A percentile compares a stretch with the other conserved stretches of the same genome.
Evolutionary conservation across 2,113 vertebrate genomes (phyloP).

Genomic region (Cnemophilus loriae): DNA sequence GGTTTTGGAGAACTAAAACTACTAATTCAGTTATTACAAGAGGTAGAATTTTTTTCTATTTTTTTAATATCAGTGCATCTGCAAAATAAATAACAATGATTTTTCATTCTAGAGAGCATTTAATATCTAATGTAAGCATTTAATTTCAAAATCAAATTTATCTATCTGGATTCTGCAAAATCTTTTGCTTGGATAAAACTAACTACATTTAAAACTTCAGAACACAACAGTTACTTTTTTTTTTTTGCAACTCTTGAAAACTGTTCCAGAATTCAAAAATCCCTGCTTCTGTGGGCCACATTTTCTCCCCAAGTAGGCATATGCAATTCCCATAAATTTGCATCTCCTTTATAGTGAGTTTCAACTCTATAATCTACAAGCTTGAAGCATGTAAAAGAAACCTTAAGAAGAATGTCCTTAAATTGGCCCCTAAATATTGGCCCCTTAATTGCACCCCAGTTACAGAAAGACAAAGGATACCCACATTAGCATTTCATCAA

Average conservation of each 20-base stretch:
- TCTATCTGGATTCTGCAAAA: not conserved
- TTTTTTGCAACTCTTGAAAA: not conserved
- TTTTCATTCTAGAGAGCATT: not conserved
- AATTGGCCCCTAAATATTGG: not conserved
- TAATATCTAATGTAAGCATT: not conserved
- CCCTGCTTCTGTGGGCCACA: not conserved
- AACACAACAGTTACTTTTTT: not conserved
- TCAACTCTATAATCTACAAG: not conserved
- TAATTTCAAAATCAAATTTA: not conserved
- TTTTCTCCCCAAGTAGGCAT: not conserved
- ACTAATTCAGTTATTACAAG: not conserved
- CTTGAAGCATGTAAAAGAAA: not conserved
- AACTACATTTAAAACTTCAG: not conserved
- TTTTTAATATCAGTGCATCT: not conserved
- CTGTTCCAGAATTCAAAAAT: not conserved
- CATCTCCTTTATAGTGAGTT: not conserved
- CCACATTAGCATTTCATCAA: not conserved
- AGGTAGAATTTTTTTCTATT: fast-evolving
- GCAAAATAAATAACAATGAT: not conserved
- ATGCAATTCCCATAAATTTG: not conserved
- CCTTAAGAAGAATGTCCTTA: not conserved
- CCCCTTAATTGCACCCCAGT: not conserved
- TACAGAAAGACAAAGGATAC: not conserved
- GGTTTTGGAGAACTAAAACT: not conserved
- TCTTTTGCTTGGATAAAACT: not conserved